phyloP scores from a whole-genome alignment of 35 echinoderm and acorn worm genomes.

The Eucidaris tribuloides region DNA sequence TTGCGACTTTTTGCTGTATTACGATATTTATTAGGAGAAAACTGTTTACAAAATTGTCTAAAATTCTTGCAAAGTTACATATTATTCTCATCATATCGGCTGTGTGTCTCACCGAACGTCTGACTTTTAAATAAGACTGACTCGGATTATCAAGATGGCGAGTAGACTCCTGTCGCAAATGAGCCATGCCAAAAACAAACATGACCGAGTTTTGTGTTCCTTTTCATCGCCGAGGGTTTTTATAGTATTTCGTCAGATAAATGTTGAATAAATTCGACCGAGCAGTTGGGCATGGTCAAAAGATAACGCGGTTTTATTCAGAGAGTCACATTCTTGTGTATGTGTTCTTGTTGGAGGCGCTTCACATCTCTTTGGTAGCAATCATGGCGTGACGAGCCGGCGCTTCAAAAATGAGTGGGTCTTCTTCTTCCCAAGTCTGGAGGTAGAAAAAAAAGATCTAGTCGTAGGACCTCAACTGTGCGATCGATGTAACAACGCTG shows the following conservation, averaged over 20 bases:
- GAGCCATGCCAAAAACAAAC: background rate
- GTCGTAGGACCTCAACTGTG: too few species aligned
- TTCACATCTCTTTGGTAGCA: background rate
- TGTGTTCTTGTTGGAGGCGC: slow-evolving; percentile 17
- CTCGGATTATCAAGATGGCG: too few species aligned
- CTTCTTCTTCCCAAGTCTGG: slow-evolving; percentile 4
- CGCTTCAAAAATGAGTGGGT: background rate
- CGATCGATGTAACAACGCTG: slow-evolving; percentile 31
- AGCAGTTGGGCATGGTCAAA: background rate
- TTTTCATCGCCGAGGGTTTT: background rate
- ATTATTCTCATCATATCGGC: too few species aligned
- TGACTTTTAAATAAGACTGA: too few species aligned
- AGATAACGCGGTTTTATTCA: background rate
- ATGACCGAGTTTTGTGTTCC: background rate
- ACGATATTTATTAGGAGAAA: too few species aligned
- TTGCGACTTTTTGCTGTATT: too few species aligned
- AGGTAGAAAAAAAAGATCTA: too few species aligned
- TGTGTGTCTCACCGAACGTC: too few species aligned
- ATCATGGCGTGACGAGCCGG: background rate
- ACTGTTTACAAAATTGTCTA: too few species aligned
- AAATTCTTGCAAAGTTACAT: too few species aligned
- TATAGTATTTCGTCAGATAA: background rate
- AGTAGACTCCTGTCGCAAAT: background rate
- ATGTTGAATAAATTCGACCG: slow-evolving; percentile 21
- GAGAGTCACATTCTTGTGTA: slow-evolving; percentile 4